Evolutionary conservation across 1,140 invertebrate species (phyloP), one percentile per base, ranked within the genome.

Genomic region (Armadillidium nasatum): DNA sequence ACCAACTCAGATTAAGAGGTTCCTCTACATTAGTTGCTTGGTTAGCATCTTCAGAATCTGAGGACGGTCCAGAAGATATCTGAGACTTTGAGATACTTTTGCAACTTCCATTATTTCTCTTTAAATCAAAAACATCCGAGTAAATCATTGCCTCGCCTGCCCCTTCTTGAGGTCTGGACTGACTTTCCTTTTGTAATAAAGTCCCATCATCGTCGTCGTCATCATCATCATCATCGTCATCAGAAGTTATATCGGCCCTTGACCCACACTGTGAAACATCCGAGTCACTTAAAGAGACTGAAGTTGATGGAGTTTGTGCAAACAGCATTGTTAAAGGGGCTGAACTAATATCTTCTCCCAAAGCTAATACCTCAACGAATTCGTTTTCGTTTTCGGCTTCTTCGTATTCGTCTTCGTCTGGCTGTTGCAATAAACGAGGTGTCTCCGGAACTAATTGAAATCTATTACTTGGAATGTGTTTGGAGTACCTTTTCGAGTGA

Each of bases 391-490:
- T 74, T 13, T 74, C 74, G 21, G 45, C 66, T 44, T 78, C 77
- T 73, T 80, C 79, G 50, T 80, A 80, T 66, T 80, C 79, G 60
- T 80, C 79, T 70, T 80, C 79, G 67, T 80, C 77, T 13, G 79
- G 79, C 22, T 80, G 76, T 22, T 80, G 74, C 50, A 80, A 44
- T 33, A 78, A 76, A 67, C 74, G 75, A 22, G 74, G 76, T 71
- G 19, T 22, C 43, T 67, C 74, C 44, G 15, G 73, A 54, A 74
- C 73, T 71, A 33, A 74, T 72, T 67, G 68, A 73, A 72, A 71
- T 75, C 23, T 76, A 74, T 43, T 68, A 66, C 10, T 69, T n/a
- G 44, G 72, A 71, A 73, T 46, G 44, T 76, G 66, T 43, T 68
- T 75, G 70, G 45, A 72, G 72, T 43, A 45, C 23, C 75, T 73